These are phyloP conservation scores for Catharus ustulatus DNA, from an alignment of 2,797 vertebrate genomes.

Conservation along the genomic window DNA sequence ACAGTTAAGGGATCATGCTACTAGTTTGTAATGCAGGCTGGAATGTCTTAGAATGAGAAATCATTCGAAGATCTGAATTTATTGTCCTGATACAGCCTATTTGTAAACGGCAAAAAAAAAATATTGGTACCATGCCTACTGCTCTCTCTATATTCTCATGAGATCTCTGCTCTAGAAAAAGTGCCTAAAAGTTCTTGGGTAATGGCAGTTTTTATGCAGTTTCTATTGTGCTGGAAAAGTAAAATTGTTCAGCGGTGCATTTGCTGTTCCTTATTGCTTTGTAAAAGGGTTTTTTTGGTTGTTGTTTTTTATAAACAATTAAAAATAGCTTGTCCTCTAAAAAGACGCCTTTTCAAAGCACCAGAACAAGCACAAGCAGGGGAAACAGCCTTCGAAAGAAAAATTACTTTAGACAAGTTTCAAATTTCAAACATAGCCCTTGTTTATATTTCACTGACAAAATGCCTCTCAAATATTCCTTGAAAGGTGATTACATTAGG, in stretches of 20 bases:
- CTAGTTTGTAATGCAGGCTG: not conserved
- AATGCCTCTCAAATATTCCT: slow-evolving; percentile 62
- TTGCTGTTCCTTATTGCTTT: slow-evolving; percentile 30
- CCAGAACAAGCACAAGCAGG: not conserved
- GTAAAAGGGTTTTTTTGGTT: not conserved
- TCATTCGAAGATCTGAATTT: not conserved
- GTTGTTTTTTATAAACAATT: not conserved
- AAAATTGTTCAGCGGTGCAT: not conserved
- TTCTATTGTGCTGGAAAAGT: not conserved
- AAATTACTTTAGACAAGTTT: slow-evolving; percentile 62
- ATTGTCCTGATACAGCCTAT: not conserved
- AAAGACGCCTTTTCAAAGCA: slow-evolving; percentile 22
- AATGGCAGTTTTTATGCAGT: not conserved
- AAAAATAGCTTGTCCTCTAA: slow-evolving; percentile 31
- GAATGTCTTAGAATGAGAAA: not conserved
- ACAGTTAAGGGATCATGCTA: not conserved
- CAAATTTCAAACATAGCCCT: slow-evolving; percentile 59
- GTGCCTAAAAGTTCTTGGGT: not conserved
- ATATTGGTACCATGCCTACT: not conserved
- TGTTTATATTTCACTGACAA: slow-evolving; percentile 70
- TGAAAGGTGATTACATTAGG: slow-evolving; percentile 70
- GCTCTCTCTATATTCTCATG: not conserved
- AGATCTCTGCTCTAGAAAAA: not conserved
- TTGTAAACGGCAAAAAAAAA: not conserved
- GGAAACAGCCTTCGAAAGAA: slow-evolving; percentile 25